Evolutionary conservation across 2,113 vertebrate genomes (phyloP), one percentile per base, ranked within the genome.

Genomic region (Xiphias gladius): DNA sequence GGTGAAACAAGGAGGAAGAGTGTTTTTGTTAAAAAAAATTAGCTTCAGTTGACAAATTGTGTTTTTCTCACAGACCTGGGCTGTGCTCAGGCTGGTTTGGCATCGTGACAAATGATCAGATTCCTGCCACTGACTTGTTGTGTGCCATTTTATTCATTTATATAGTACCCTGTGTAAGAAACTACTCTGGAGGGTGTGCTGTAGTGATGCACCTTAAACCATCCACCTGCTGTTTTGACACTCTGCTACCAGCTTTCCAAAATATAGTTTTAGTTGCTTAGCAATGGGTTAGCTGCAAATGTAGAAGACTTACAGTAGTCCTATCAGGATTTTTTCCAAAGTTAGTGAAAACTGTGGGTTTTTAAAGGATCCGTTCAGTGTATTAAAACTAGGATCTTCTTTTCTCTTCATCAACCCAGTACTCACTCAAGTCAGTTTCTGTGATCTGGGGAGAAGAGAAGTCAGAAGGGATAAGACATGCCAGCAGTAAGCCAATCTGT

Each of bases 171-270:
- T 66, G 46, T 17, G 26, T 32, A 30, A 16, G 66, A 43, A 63
- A 66, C 72, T 43, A 1, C 39, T 58, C n/a, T 66, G 26, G 52
- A 11, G 28, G 30, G 26, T 41, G 17, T 55, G 39, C 24, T 79
- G 55, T 30, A 16, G 24, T 50, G n/a, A 74, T 52, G 43, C 10
- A 70, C 66, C 41, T 66, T 67, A 63, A 80, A 64, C 7, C 39
- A n/a, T 69, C 13, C 57, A 63, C 46, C 30, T 66, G 75, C 52
- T 69, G 39, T 20, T 83, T 46, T 52, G 22, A 52, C 39, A 65
- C 16, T 20, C 39, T 55, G 59, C 37, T 12, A 22, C 9, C 35
- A 50, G 37, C 26, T 77, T 64, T 64, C n/a, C 70, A 58, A 61
- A 24, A 39, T 13, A 8, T 54, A 4, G n/a, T 17, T 17, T 67